Conservation (phyloP, 2,888 invertebrate genomes). For the Hololepta plana region DNA sequence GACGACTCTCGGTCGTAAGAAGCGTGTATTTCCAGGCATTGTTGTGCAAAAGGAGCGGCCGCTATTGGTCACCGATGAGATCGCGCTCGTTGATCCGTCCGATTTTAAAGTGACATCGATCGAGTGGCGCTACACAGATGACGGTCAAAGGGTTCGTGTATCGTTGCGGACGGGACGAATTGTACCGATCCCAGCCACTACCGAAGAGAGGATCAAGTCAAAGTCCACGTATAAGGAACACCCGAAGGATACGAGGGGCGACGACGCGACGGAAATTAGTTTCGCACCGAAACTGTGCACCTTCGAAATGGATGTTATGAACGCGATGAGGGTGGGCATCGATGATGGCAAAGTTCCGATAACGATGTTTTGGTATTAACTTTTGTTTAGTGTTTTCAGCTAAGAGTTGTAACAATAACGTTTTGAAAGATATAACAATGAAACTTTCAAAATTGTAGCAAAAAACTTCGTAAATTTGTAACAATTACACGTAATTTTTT, state of each 20-base stretch:
- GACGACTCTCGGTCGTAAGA: too few relatives aligned
- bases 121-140: constrained; percentile 83
- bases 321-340: constrained; percentile 75
- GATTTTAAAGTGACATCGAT: constrained; percentile 63
- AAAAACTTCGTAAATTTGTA: too few relatives aligned
- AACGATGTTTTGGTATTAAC: constrained; percentile 74
- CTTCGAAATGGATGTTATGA: constrained; percentile 93
- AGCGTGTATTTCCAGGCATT: too few relatives aligned
- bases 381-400: too few relatives aligned
- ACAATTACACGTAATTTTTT: too few relatives aligned
- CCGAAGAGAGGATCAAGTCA: constrained; percentile 62
- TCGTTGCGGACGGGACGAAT: constrained; percentile 70
- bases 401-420: too few relatives aligned
- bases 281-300: constrained; percentile 65
- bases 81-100: constrained; percentile 72
- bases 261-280: constrained; percentile 42
- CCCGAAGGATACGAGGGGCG: constrained; percentile 55
- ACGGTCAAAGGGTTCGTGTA: constrained; percentile 72
- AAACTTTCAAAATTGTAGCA: too few relatives aligned
- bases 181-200: constrained; percentile 64
- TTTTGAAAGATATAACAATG: too few relatives aligned
- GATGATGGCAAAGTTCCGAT: constrained; percentile 61
- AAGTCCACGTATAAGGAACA: constrained; percentile 48
- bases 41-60: constrained; percentile 61
- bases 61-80: constrained; percentile 59